These are phyloP conservation scores for Dicrostonyx torquatus DNA, from an alignment of 2,797 vertebrate species.

Conservation along the genomic window DNA sequence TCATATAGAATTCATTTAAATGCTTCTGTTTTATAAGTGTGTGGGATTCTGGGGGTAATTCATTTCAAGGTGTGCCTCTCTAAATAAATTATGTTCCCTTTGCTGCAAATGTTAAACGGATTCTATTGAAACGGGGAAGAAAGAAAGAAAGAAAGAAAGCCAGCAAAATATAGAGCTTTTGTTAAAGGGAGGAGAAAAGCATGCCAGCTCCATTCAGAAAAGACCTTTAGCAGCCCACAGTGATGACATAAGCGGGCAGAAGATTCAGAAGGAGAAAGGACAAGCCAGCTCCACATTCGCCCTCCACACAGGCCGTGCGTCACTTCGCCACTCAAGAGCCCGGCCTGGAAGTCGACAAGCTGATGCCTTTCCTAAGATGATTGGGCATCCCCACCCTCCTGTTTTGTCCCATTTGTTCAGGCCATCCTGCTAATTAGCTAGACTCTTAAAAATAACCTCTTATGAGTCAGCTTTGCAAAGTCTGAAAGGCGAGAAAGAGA, in stretches of 20 bases:
- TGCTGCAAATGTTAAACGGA: slow-evolving; percentile 47
- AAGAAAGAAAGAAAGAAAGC: background rate
- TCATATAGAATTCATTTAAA: slow-evolving; percentile 72
- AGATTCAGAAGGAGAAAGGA: slow-evolving; percentile 55
- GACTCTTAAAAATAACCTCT: slow-evolving; percentile 54
- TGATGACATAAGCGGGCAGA: slow-evolving; percentile 55
- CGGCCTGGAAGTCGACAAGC: slow-evolving; percentile 17
- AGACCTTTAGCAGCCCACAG: slow-evolving; percentile 61
- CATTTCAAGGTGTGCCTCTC: slow-evolving; percentile 37
- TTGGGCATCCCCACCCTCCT: background rate
- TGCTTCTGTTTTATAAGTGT: slow-evolving; percentile 59
- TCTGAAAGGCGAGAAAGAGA: slow-evolving; percentile 51
- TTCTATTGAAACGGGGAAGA: slow-evolving; percentile 13
- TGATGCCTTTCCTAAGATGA: background rate
- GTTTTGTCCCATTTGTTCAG: background rate
- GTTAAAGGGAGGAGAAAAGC: slow-evolving; percentile 55
- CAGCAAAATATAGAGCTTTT: slow-evolving; percentile 63
- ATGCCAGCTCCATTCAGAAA: slow-evolving; percentile 53
- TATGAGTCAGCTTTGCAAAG: slow-evolving; percentile 58
- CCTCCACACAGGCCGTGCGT: slow-evolving; percentile 53
- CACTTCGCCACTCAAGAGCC: slow-evolving; percentile 61
- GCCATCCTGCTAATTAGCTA: slow-evolving; percentile 58
- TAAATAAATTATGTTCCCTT: slow-evolving; percentile 55
- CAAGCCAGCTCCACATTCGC: slow-evolving; percentile 49
- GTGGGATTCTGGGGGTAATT: slow-evolving; percentile 55